Percentiles rank a stretch among this genome's conserved stretches.
Conservation (phyloP, 92 coral and sea anemone species). For the Porites rus region DNA sequence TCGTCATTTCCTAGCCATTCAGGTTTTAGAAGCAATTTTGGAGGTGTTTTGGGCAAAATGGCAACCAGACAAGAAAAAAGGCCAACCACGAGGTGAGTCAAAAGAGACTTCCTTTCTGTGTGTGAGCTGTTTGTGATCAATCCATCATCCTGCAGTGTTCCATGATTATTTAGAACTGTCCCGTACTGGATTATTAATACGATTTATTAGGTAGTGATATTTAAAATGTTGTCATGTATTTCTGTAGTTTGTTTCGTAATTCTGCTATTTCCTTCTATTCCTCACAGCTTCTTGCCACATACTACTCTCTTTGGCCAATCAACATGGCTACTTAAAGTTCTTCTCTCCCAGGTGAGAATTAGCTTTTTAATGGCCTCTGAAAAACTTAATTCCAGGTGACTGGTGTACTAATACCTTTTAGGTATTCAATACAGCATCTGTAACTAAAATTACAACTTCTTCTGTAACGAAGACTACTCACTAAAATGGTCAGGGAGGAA, state of each 20-base stretch:
- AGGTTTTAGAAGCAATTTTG: slow-evolving; percentile 54
- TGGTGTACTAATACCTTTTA: neutral
- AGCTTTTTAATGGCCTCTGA: too few species aligned
- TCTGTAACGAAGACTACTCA: too few species aligned
- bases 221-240: neutral
- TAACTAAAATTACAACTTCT: neutral
- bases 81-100: slow-evolving; percentile 67
- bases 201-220: too few species aligned
- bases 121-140: neutral
- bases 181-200: too few species aligned
- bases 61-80: slow-evolving; percentile 72
- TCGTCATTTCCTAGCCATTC: slow-evolving; percentile 39
- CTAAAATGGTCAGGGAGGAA: neutral
- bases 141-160: neutral
- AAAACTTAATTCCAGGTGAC: neutral
- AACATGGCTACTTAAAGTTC: slow-evolving; percentile 54
- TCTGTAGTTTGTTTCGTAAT: neutral
- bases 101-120: neutral
- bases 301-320: slow-evolving; percentile 54
- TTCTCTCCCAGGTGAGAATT: slow-evolving; percentile 67
- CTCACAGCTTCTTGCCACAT: slow-evolving; percentile 61
- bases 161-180: neutral
- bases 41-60: slow-evolving; percentile 63
- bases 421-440: neutral
- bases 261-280: neutral